Evolutionary conservation across 2,888 invertebrate genomes (phyloP).

Genomic region (Microctonus aethiopoides): DNA sequence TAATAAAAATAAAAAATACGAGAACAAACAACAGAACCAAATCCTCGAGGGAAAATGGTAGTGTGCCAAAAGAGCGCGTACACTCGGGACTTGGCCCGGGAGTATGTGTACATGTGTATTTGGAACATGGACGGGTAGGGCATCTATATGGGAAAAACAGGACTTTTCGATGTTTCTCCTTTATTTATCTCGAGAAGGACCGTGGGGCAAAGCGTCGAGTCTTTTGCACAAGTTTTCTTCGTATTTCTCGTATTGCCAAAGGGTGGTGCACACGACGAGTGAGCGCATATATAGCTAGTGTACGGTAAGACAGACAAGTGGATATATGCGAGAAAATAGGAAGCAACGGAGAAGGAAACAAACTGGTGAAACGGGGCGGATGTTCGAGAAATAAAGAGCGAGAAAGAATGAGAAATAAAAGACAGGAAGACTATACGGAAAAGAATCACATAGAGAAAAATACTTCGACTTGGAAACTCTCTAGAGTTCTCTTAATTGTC

Average conservation of each 20-base stretch:
- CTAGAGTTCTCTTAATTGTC: slow-evolving; percentile 47
- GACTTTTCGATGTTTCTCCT: slow-evolving; percentile 35
- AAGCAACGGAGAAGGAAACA: slow-evolving; percentile 14
- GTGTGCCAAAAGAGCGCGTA: not conserved
- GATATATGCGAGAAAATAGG: slow-evolving; percentile 25
- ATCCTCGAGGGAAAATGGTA: not conserved
- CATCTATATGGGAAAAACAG: slow-evolving; percentile 28
- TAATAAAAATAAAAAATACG: not conserved
- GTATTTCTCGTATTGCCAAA: slow-evolving; percentile 4
- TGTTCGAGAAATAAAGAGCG: slow-evolving; percentile 23
- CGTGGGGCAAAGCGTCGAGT: slow-evolving; percentile 20
- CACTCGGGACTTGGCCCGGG: slow-evolving; percentile 13
- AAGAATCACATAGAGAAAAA: slow-evolving; percentile 42
- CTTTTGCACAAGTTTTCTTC: slow-evolving; percentile 9
- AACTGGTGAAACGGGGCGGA: not conserved
- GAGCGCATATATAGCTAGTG: not conserved
- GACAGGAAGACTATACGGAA: slow-evolving; percentile 23
- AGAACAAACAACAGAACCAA: slow-evolving; percentile 3
- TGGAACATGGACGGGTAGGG: not conserved
- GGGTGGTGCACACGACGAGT: slow-evolving; percentile 8
- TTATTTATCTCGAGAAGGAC: slow-evolving; percentile 31
- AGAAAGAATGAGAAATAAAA: slow-evolving; percentile 31
- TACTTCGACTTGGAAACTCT: slow-evolving; percentile 45
- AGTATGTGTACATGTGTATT: not conserved
- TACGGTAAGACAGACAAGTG: slow-evolving; percentile 31